Evolutionary conservation across 2,113 vertebrate species (phyloP), one percentile per base, ranked within the genome.

Genomic region (Varanus salvator): DNA sequence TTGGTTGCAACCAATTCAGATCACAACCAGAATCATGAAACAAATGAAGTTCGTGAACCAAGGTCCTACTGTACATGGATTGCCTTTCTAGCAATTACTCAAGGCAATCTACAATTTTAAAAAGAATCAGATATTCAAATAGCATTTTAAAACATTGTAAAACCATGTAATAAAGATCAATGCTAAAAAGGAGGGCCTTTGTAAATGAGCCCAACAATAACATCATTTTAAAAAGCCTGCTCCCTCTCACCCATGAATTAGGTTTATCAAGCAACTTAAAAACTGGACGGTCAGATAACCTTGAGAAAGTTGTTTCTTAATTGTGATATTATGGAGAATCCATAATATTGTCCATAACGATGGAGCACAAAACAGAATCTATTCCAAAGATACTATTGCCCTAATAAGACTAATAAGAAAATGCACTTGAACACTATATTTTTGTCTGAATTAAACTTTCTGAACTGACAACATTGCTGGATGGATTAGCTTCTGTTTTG

Each of bases 401-500:
- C 25, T 44, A n/a, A 72, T 27, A 76, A 75, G 34, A 48, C 71
- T 69, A 64, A 78, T 66, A 78, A 71, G 14, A 2, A 21, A 14
- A 78, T 0, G 64, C 21, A 90, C 52, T 52, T 89, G 50, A 52
- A 80, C 17, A 38, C 54, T 77, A 54, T 84, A 38, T 4, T 85
- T 34, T 38, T 57, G 68, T 8, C 48, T 89, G 81, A 86, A 54
- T 25, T 19, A 52, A 25, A 82, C 38, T 86, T 57, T 64, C 34
- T 29, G n/a, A 8, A 3, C 87, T 83, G 68, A 86, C 94, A 92
- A 80, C 48, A 86, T 34, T 68, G 72, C 11, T 71, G 21, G 60
- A 87, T 44, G 19, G 52, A 91, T 52, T 50, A 74, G 90, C 75
- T 29, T 91, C 84, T 92, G 84, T 84, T 86, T 44, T 90, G 85